Evolutionary conservation across 2,888 invertebrate genomes (phyloP).

Genomic region (Athetis lepigone): DNA sequence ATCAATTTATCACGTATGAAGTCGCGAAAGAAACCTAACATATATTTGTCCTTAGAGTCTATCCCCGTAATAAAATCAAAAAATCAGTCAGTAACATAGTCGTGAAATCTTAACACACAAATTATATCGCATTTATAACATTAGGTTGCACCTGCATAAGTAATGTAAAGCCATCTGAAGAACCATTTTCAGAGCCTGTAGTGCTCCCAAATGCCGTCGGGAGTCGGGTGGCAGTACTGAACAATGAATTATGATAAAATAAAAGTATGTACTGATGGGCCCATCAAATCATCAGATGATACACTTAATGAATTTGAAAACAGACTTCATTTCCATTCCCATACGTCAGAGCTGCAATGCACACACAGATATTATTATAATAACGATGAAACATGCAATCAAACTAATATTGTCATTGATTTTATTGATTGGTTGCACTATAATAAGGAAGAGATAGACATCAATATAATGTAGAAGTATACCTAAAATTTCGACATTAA

Average conservation of each 20-base stretch:
- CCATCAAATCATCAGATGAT: background rate
- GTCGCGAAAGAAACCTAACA: no score
- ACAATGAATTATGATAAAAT: background rate
- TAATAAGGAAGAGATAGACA: conserved; percentile 19
- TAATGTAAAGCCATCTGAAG: conserved; percentile 2
- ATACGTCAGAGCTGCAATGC: conserved; percentile 48
- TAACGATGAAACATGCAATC: conserved; percentile 24
- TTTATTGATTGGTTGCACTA: conserved; percentile 29
- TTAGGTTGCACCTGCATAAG: conserved; percentile 11
- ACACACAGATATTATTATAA: conserved; percentile 15
- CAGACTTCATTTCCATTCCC: background rate
- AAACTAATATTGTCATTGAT: conserved; percentile 9
- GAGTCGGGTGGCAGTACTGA: background rate
- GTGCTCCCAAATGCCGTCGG: background rate
- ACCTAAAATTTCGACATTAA: no score
- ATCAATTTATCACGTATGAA: no score
- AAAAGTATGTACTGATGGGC: no score
- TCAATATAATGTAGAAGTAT: conserved; percentile 1
- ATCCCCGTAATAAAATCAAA: no score
- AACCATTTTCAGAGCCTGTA: conserved; percentile 3
- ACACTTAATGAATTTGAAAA: background rate
- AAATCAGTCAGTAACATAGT: no score
- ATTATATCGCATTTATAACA: no score
- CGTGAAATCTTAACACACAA: no score
- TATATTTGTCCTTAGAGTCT: no score